Base-by-base conservation (phyloP, 2,888 invertebrate species). In the Drosophila algonquin region DNA sequence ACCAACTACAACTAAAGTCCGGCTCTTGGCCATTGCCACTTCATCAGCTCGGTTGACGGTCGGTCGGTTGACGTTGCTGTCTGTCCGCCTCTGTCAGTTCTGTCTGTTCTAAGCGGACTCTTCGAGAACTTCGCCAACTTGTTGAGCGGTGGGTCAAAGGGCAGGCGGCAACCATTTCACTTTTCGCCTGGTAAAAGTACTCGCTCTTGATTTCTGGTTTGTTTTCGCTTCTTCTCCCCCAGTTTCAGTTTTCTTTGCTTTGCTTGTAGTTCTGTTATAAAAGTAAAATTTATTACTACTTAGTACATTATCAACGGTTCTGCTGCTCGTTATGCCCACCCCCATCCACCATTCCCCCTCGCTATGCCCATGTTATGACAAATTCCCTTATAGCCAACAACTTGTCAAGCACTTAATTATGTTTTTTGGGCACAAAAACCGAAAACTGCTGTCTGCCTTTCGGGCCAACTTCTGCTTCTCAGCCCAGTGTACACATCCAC, bases 371-470 rank as follows among this genome's bases (percentile, higher is more conserved):
- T 67, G 74, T 73, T 85, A 87, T 84, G 83, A 84, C 83, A 83
- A 83, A 81, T 83, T 67, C 46, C 62, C 53, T 70, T 63, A 58
- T 73, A 82, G 77, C 75, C 77, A 80, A 73, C 80, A 88, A 89
- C 73, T 88, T 88, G 76, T 71, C 73, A 76, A 86, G 89, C 89
- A 89, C 86, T 86, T 86, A 80, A 86, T 89, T 88, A 86, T 89
- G 76, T 76, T 88, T 85, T 75, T 40, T 40, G 40, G 40, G 70
- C 82, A 83, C 63, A 35, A 35, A 62, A 79, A 59, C 63, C 70
- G 54, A 68, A 76, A 79, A 80, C 74, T 76, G 77, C 77, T 62
- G 71, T 64, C 74, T 40, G 40, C 40, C 40, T 40, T 40, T 40
- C 7, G n/a, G 73, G 70, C 77, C 50, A 79, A 75, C 73, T 61